These are phyloP conservation scores for Tragelaphus strepsiceros DNA, from an alignment of 2,113 vertebrate species.

Conservation along the genomic window DNA sequence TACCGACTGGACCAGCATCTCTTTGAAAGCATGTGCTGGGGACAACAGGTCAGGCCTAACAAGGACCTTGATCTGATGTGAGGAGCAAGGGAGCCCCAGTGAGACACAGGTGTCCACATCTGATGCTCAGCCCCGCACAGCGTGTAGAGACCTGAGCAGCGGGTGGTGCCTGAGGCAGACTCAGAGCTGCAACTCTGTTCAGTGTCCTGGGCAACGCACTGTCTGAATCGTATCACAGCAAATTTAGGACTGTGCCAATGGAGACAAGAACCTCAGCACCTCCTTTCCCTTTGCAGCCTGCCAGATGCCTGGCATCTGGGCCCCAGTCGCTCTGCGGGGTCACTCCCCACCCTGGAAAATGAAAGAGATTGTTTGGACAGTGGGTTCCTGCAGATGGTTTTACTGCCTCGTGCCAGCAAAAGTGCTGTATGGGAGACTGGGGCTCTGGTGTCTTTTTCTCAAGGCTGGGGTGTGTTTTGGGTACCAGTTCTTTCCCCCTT, in stretches of 20 bases:
- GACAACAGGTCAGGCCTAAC: not conserved
- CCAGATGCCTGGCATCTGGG: not conserved
- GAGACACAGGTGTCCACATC: fast-evolving
- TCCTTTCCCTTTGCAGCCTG: not conserved
- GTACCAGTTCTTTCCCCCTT: not conserved
- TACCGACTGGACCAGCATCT: not conserved
- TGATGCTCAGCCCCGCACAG: not conserved
- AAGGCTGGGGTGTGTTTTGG: not conserved
- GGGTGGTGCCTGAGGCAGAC: not conserved
- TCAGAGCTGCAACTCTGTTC: not conserved
- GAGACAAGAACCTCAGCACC: not conserved
- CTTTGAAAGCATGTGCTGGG: not conserved
- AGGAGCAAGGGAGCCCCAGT: not conserved
- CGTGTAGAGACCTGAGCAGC: not conserved
- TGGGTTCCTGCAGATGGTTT: not conserved
- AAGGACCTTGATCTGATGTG: not conserved
- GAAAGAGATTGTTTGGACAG: not conserved
- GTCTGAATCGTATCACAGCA: not conserved
- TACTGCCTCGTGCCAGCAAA: not conserved
- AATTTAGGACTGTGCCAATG: not conserved
- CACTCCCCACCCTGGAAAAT: not conserved
- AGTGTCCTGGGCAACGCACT: not conserved
- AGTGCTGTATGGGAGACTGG: not conserved
- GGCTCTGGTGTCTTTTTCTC: not conserved
- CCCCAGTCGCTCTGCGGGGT: not conserved